Evolutionary conservation across 2,113 vertebrate species (phyloP), one percentile per base, ranked within the genome.

Genomic region (Mesitornis unicolor): DNA sequence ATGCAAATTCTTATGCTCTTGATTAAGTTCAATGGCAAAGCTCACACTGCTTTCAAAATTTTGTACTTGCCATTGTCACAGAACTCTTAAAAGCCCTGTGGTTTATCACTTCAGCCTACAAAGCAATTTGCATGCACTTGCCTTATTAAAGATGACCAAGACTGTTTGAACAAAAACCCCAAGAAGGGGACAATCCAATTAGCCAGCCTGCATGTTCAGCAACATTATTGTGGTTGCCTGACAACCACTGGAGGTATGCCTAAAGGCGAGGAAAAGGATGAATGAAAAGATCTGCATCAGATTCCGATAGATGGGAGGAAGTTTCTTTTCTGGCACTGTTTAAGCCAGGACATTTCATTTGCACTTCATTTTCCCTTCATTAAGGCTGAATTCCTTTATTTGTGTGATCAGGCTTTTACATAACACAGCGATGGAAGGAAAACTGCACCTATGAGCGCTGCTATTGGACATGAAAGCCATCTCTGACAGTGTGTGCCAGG

Each of bases 181-280:
- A 94, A 84, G 68, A 51, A 84, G 57, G 59, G 56, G 61, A 93
- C 94, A 95, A 95, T 93, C 81, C 94, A 94, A 90, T 95, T 95
- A 95, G 63, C 78, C 88, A 95, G 89, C 43, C 91, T 78, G 84
- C 64, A 70, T 92, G 84, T 92, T 95, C 96, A 94, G 90, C 91
- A 89, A 73, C 84, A 43, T 89, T 87, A 84, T 94, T 54, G 74
- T 6, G 51, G 95, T 96, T 97, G 97, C 97, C 84, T 96, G 88
- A 98, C 96, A 97, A 98, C 95, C 80, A 86, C 53, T 87, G 84
- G 95, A 97, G 91, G 87, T 93, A 85, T 89, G 87, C 93, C 86
- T 90, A 75, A 85, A 89, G 95, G 85, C 85, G 87, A 95, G 84
- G 63, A 57, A 97, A 94, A 87, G 90, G 76, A 84, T 94, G 90